Base-by-base conservation (phyloP, 1,140 invertebrate genomes). In the Chironomus tepperi region DNA sequence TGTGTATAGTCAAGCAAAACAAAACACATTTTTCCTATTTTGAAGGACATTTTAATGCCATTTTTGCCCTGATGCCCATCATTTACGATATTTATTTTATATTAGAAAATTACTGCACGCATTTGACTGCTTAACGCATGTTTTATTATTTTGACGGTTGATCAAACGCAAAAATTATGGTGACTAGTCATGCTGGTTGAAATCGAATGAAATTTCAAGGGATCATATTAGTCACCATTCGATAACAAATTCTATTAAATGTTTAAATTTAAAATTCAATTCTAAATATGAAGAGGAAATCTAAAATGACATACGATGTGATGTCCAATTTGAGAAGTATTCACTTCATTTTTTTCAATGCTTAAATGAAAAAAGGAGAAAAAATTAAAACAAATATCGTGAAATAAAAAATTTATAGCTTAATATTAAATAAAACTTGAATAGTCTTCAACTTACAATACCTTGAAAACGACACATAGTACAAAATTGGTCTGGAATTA, bases 11-110 rank as follows among this genome's bases (percentile, higher is more conserved):
- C 47, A 57, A 57, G n/a, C 43, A 57, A 57, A 15, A n/a, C 47
- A 57, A 15, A n/a, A 12, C n/a, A 57, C 15, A 57, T 57, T 12
- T 57, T 57, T 12, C 15, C 47, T 3, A 57, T 12, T 57, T 57
- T 70, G 65, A 70, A 70, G 65, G 65, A 70, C 65, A 70, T 18
- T 70, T 70, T 70, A 70, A 70, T 70, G 16, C 65, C 65, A 70
- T 70, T 70, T 70, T 21, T 70, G 7, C 19, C 16, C 16, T 70
- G 65, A 70, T 18, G 65, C 18, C 9, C 19, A 70, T 70, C 65
- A 21, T 19, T 70, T 34, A 34, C 24, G 24, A 34, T 34, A 34
- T 34, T 34, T 34, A 34, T 34, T 34, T n/a, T 34, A 34, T 34
- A 5, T 34, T 70, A 70, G 16, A 19, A 21, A 70, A 70, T 70